phyloP scores from a whole-genome alignment of 2,113 vertebrate genomes.

The Pelvicachromis taeniatus region DNA sequence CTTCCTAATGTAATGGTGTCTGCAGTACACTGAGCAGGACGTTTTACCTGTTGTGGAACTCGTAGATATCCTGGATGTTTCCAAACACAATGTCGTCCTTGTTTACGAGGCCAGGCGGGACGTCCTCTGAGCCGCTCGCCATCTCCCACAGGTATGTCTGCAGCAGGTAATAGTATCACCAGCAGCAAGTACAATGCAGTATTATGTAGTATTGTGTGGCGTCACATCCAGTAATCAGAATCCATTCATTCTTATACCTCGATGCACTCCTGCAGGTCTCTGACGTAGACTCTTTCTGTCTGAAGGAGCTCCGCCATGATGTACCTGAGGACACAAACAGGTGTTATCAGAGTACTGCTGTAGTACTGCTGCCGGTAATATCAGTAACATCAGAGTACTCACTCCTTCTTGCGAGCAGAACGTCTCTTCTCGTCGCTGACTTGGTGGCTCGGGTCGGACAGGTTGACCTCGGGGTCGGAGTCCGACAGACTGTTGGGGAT shows the following conservation, averaged over 20 bases:
- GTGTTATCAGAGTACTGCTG: not conserved
- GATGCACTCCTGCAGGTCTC: constrained; percentile 95
- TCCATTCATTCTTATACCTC: constrained; percentile 74
- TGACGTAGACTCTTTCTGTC: constrained; percentile 94
- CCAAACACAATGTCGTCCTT: constrained; percentile 96
- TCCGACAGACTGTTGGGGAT: constrained; percentile 95
- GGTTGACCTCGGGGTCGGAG: constrained; percentile 93
- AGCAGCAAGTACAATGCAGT: not conserved
- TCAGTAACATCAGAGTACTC: constrained; percentile 54
- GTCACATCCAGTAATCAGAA: not conserved
- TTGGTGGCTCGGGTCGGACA: constrained; percentile 90
- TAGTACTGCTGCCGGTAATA: not conserved
- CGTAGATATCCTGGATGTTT: constrained; percentile 98
- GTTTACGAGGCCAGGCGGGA: constrained; percentile 87
- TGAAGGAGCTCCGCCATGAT: constrained; percentile 99
- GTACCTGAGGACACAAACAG: constrained; percentile 75
- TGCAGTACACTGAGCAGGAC: constrained; percentile 69
- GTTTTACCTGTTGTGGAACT: constrained; percentile 96
- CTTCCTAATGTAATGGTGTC: not conserved
- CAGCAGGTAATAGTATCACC: not conserved
- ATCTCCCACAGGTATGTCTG: constrained; percentile 99
- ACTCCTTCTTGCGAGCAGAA: constrained; percentile 97
- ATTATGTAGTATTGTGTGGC: not conserved
- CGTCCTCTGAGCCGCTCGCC: constrained; percentile 95
- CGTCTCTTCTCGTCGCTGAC: constrained; percentile 96